Conservation (phyloP, 2,113 vertebrate genomes). For the Cynopterus brachyotis region DNA sequence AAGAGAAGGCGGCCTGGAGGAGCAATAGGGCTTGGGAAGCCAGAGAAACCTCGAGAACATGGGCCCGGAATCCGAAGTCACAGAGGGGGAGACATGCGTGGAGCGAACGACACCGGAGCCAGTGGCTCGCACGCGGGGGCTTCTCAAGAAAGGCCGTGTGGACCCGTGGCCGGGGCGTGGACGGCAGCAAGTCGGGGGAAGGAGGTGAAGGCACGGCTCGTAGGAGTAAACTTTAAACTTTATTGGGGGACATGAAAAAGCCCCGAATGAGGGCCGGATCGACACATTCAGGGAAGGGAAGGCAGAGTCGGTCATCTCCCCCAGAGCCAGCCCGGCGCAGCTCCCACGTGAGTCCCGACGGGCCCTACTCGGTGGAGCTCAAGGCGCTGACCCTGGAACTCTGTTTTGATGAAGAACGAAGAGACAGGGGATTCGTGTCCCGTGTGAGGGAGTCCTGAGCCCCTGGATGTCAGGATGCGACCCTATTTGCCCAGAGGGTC, state of each 20-base stretch:
- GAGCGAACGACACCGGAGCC: neutral
- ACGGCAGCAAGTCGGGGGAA: neutral
- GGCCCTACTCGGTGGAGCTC: neutral
- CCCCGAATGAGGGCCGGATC: neutral
- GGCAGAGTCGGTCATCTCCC: neutral
- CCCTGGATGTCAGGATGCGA: neutral
- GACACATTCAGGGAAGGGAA: neutral
- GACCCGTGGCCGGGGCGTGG: rapidly evolving
- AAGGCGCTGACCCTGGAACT: neutral
- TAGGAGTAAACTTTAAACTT: neutral
- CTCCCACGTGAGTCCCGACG: neutral
- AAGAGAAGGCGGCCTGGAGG: neutral
- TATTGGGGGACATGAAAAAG: no score
- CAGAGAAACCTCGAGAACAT: neutral
- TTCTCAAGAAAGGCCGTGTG: neutral
- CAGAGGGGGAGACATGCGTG: neutral
- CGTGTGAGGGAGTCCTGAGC: neutral
- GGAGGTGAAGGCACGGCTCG: rapidly evolving
- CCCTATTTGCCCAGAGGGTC: no score
- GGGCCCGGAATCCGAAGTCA: neutral
- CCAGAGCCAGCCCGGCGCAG: neutral
- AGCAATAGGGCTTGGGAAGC: rapidly evolving
- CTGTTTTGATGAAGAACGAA: neutral
- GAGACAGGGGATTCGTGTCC: neutral
- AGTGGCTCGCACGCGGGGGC: neutral